phyloP scores from a whole-genome alignment of 1,140 invertebrate genomes.

The Cyphomyrmex costatus region DNA sequence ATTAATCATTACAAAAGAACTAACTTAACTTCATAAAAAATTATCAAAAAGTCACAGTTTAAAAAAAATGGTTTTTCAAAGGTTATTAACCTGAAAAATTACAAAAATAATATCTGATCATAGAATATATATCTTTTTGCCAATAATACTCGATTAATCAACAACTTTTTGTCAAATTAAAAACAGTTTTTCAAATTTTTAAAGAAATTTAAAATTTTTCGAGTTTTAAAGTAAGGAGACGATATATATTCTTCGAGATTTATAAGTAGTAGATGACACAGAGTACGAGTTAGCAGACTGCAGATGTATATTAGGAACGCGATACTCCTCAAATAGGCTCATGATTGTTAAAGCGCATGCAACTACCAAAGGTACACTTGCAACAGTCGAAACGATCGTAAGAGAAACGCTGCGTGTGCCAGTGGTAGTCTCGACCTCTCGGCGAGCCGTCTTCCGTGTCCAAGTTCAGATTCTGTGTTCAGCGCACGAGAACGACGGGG shows the following conservation, averaged over 20 bases:
- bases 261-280: neutral
- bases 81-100: no score
- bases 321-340: slow-evolving; percentile 9
- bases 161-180: no score
- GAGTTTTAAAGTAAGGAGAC: no score
- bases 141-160: no score
- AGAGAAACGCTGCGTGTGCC: neutral
- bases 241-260: neutral
- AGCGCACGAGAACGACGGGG: slow-evolving; percentile 63
- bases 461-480: slow-evolving; percentile 65
- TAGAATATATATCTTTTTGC: no score
- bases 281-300: neutral
- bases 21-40: no score
- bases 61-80: no score
- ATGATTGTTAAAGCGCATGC: slow-evolving; percentile 26
- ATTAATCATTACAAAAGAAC: no score
- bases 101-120: no score
- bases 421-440: slow-evolving; percentile 49
- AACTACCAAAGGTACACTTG: neutral
- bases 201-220: no score
- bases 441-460: slow-evolving; percentile 66
- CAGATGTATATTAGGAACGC: neutral
- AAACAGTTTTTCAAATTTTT: no score
- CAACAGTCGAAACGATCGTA: slow-evolving; percentile 16
- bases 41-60: no score